Percentiles rank a stretch among this genome's conserved stretches.
phyloP scores from a whole-genome alignment of 2,797 vertebrate genomes.

The Chaunax sp. region DNA sequence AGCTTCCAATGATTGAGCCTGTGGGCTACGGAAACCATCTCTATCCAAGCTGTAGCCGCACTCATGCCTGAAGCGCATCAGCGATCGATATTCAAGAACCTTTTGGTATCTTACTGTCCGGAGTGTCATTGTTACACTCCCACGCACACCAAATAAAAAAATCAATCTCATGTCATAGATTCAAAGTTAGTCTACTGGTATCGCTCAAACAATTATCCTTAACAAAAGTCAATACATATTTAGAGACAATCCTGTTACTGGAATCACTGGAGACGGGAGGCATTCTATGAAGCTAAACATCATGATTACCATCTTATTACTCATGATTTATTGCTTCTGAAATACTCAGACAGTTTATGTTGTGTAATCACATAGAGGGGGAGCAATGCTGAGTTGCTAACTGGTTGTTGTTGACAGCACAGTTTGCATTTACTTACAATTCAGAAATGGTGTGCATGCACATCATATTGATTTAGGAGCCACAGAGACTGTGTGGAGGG shows the following conservation, averaged over 20 bases:
- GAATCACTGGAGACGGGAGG: slow-evolving; percentile 1
- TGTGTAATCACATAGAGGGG: slow-evolving; percentile 5
- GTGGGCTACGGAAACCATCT: slow-evolving; percentile 59
- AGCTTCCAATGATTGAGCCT: slow-evolving; percentile 72
- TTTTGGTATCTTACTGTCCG: slow-evolving; percentile 60
- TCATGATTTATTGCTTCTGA: slow-evolving; percentile 28
- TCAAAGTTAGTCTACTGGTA: slow-evolving; percentile 52
- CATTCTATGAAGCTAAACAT: slow-evolving; percentile 34
- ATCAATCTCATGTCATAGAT: slow-evolving; percentile 57
- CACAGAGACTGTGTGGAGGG: neutral
- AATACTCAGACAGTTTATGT: neutral
- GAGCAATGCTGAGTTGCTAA: slow-evolving; percentile 8
- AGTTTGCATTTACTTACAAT: slow-evolving; percentile 34
- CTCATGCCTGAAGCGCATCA: slow-evolving; percentile 26
- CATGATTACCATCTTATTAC: slow-evolving; percentile 28
- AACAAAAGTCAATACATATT: slow-evolving; percentile 48
- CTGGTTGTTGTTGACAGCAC: slow-evolving; percentile 19
- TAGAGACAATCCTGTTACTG: slow-evolving; percentile 21
- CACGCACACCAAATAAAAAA: slow-evolving; percentile 42
- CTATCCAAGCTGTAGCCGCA: slow-evolving; percentile 34
- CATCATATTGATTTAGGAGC: slow-evolving; percentile 18
- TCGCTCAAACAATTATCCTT: slow-evolving; percentile 35
- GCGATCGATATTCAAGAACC: slow-evolving; percentile 56
- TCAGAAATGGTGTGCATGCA: slow-evolving; percentile 16
- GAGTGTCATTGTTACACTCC: slow-evolving; percentile 55